These are phyloP conservation scores for Colius striatus DNA, from an alignment of 2,113 vertebrate genomes.

Conservation along the genomic window DNA sequence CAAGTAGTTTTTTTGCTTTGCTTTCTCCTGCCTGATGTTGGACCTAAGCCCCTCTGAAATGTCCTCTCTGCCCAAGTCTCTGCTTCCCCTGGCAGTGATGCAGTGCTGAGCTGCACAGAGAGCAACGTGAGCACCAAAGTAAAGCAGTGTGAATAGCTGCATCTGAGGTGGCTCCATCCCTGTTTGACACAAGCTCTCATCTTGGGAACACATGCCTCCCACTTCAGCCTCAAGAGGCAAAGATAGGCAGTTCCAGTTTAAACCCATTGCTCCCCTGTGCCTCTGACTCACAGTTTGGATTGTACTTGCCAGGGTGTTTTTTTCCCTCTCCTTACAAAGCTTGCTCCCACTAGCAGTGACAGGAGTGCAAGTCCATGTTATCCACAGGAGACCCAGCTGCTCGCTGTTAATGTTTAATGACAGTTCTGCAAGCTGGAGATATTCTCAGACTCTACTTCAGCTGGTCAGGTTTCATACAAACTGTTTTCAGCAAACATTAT, in stretches of 20 bases:
- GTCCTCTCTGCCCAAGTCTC: background rate
- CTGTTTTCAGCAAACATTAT: background rate
- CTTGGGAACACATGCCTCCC: background rate
- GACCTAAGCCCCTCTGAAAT: background rate
- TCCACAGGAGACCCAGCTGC: background rate
- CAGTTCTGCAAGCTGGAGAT: conserved; percentile 18
- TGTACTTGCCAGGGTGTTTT: background rate
- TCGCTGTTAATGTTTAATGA: conserved; percentile 52
- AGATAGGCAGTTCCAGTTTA: background rate
- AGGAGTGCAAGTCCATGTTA: background rate
- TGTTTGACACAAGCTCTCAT: background rate
- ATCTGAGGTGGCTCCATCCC: background rate
- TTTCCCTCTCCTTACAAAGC: background rate
- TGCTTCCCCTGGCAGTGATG: fast-evolving
- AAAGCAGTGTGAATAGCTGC: background rate
- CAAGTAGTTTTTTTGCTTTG: background rate
- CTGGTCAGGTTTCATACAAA: background rate
- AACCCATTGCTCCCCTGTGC: background rate
- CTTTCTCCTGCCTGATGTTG: background rate
- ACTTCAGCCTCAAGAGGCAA: background rate
- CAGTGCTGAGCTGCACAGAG: background rate
- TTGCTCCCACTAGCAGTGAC: background rate
- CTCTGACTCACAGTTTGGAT: background rate
- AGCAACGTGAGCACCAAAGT: background rate
- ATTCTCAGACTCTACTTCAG: conserved; percentile 23